phyloP scores from a whole-genome alignment of 2,113 vertebrate genomes.

The Candoia aspera region DNA sequence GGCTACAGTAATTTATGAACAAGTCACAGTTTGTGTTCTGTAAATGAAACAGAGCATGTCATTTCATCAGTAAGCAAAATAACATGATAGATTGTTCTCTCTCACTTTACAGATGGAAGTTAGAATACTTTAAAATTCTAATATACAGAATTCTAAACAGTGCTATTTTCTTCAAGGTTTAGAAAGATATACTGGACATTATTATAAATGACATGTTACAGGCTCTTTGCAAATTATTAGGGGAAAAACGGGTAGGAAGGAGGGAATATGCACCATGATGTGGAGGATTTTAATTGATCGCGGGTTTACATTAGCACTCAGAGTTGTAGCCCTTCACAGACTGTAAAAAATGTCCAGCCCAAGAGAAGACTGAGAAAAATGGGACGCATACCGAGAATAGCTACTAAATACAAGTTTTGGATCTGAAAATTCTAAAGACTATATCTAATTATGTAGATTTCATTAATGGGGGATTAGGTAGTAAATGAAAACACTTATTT shows the following conservation, averaged over 20 bases:
- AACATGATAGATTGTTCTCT: background rate
- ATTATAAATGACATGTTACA: background rate
- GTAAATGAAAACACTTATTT: background rate
- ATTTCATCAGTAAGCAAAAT: background rate
- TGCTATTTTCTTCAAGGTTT: background rate
- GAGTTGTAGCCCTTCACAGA: background rate
- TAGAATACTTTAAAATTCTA: background rate
- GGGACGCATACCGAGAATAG: background rate
- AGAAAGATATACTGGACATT: background rate
- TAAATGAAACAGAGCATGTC: too few relatives aligned
- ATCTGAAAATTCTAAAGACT: background rate
- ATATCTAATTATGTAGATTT: background rate
- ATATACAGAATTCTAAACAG: background rate
- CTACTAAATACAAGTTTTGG: background rate
- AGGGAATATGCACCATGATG: background rate
- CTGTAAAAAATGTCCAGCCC: background rate
- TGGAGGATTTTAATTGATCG: background rate
- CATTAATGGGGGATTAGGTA: background rate
- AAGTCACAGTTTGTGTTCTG: too few relatives aligned
- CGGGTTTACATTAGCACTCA: background rate
- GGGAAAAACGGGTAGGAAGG: background rate
- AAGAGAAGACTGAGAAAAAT: background rate
- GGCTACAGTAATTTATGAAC: too few relatives aligned
- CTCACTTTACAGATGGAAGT: background rate
- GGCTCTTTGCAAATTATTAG: background rate